Conservation (phyloP, 30 jellyfish, hydroid and myxozoan species). For the Aurelia coerulea region DNA sequence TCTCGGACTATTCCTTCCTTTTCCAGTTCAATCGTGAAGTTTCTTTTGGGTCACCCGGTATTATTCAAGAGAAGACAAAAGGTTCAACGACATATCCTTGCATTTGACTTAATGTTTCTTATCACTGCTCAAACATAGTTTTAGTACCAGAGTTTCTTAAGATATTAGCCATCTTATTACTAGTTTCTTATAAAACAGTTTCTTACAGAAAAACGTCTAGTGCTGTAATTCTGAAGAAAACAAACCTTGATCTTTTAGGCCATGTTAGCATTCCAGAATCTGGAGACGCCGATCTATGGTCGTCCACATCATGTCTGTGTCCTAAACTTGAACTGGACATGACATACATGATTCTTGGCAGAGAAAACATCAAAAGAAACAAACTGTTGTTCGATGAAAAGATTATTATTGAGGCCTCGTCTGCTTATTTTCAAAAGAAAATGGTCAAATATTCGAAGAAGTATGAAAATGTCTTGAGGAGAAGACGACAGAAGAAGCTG, state of each 20-base stretch:
- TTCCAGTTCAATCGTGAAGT: too few species aligned
- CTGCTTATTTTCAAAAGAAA: slow-evolving; percentile 30
- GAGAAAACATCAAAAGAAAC: slow-evolving; percentile 12
- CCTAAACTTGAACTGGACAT: slow-evolving; percentile 34
- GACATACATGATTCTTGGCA: slow-evolving; percentile 42
- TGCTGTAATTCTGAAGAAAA: not conserved
- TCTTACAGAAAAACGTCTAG: too few species aligned
- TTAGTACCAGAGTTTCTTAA: too few species aligned
- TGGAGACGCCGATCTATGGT: slow-evolving; percentile 24
- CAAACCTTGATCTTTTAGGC: slow-evolving; percentile 5
- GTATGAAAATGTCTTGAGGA: slow-evolving; percentile 21
- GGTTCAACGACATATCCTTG: too few species aligned
- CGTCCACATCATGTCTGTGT: slow-evolving; percentile 39
- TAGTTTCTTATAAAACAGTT: too few species aligned
- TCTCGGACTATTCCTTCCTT: too few species aligned
- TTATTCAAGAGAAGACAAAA: too few species aligned
- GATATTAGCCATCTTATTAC: too few species aligned
- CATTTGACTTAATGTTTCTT: too few species aligned
- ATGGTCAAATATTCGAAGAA: slow-evolving; percentile 42
- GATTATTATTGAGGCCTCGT: not conserved
- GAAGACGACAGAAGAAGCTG: slow-evolving; percentile 24
- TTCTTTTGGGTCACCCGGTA: too few species aligned
- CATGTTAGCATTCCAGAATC: not conserved
- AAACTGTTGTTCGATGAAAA: slow-evolving; percentile 14
- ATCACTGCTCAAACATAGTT: too few species aligned